phyloP scores from a whole-genome alignment of 2,888 invertebrate genomes.

The Hypomecis atomaria region DNA sequence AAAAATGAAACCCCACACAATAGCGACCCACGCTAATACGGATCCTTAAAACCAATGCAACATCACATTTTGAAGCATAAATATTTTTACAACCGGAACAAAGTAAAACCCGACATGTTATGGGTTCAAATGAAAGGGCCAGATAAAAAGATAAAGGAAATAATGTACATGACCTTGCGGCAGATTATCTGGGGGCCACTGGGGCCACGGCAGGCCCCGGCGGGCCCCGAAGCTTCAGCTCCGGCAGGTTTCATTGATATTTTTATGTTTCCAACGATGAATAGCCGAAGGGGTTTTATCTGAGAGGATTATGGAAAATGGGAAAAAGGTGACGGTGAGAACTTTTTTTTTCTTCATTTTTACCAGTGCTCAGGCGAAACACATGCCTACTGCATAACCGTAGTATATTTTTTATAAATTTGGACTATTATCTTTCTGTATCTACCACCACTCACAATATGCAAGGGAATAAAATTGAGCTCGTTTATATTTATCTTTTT shows the following conservation, averaged over 20 bases:
- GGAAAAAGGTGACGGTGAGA: slow-evolving; percentile 28
- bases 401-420: too few species aligned
- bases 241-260: slow-evolving; percentile 35
- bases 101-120: slow-evolving; percentile 31
- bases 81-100: slow-evolving; percentile 22
- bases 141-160: slow-evolving; percentile 35
- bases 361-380: too few species aligned
- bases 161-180: slow-evolving; percentile 34
- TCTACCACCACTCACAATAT: too few species aligned
- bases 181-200: slow-evolving; percentile 33
- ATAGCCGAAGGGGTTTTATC: slow-evolving; percentile 43
- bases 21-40: too few species aligned
- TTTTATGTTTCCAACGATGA: slow-evolving; percentile 40
- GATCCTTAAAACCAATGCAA: neutral
- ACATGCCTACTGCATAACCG: too few species aligned
- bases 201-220: slow-evolving; percentile 16
- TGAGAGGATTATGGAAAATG: slow-evolving; percentile 34
- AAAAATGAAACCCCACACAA: too few species aligned
- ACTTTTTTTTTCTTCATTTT: slow-evolving; percentile 22
- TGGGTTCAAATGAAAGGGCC: slow-evolving; percentile 32
- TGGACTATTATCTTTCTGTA: too few species aligned
- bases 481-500: too few species aligned
- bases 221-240: neutral
- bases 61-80: slow-evolving; percentile 1
- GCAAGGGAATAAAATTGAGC: too few species aligned